Conservation (phyloP, 1,140 invertebrate genomes). For the Pachypsylla venusta region DNA sequence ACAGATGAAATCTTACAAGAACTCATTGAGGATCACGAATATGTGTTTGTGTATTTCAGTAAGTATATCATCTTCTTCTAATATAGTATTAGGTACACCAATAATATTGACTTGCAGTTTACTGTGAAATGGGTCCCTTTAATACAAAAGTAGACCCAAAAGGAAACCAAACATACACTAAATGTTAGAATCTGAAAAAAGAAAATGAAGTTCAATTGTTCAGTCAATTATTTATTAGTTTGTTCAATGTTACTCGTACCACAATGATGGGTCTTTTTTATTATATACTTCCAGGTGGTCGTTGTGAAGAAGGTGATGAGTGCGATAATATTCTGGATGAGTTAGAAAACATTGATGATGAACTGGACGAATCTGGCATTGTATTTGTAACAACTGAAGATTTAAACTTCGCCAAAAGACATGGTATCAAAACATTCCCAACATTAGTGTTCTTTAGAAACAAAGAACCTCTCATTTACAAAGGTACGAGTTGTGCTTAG, state of each 20-base stretch:
- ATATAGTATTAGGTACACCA: too few species aligned
- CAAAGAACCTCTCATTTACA: conserved; percentile 64
- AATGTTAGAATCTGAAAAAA: too few species aligned
- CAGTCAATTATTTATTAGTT: conserved; percentile 8
- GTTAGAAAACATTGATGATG: conserved; percentile 85
- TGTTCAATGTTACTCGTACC: background rate
- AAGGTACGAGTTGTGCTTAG: too few species aligned
- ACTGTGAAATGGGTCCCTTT: too few species aligned
- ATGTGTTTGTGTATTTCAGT: conserved; percentile 89
- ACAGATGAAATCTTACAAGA: conserved; percentile 79
- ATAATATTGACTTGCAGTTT: too few species aligned
- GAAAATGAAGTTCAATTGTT: too few species aligned
- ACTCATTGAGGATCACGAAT: conserved; percentile 79
- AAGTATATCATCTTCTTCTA: too few species aligned
- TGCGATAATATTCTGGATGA: conserved; percentile 72
- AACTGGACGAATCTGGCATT: conserved; percentile 81
- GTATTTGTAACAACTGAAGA: conserved; percentile 89
- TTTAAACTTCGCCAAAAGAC: conserved; percentile 59
- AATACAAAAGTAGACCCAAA: too few species aligned
- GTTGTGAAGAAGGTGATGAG: conserved; percentile 69
- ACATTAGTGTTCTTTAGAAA: conserved; percentile 81
- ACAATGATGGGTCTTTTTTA: too few species aligned
- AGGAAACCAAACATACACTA: too few species aligned
- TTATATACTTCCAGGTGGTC: conserved; percentile 45
- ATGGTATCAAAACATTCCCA: conserved; percentile 70